phyloP scores from a whole-genome alignment of 2,113 vertebrate species.

The Sapayoa aenigma region DNA sequence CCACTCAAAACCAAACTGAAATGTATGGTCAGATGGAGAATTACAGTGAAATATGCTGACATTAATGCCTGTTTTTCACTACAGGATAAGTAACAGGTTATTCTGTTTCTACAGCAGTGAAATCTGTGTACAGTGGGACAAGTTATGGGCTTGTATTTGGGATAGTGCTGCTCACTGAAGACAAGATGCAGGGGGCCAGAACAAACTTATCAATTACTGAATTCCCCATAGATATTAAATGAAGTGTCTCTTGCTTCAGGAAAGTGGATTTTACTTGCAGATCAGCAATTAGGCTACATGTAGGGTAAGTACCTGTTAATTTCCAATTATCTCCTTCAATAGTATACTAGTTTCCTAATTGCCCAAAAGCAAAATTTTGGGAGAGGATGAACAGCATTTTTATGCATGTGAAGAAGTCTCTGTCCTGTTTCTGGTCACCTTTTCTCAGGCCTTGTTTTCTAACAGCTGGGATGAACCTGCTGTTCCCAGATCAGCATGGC shows the following conservation, averaged over 20 bases:
- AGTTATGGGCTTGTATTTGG: not conserved
- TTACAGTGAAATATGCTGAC: not conserved
- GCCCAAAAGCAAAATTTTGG: not conserved
- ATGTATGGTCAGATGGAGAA: not conserved
- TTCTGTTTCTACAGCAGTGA: not conserved
- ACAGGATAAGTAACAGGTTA: not conserved
- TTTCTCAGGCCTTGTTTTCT: not conserved
- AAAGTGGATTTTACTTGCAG: not conserved
- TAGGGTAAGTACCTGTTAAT: not conserved
- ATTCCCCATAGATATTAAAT: not conserved
- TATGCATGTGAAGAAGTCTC: not conserved
- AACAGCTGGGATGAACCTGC: not conserved
- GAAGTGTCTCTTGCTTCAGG: not conserved
- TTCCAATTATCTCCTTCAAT: not conserved
- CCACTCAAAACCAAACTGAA: not conserved
- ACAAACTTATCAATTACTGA: not conserved
- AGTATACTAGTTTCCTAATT: not conserved
- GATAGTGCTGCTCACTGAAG: not conserved
- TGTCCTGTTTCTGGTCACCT: not conserved
- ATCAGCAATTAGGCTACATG: not conserved
- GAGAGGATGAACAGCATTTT: not conserved
- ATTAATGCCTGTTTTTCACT: not conserved
- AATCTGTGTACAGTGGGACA: not conserved
- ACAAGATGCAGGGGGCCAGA: not conserved
- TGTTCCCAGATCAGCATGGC: not conserved